Evolutionary conservation across 1,140 invertebrate species (phyloP), one percentile per base, ranked within the genome.

Genomic region (Drosophila ercepeae): DNA sequence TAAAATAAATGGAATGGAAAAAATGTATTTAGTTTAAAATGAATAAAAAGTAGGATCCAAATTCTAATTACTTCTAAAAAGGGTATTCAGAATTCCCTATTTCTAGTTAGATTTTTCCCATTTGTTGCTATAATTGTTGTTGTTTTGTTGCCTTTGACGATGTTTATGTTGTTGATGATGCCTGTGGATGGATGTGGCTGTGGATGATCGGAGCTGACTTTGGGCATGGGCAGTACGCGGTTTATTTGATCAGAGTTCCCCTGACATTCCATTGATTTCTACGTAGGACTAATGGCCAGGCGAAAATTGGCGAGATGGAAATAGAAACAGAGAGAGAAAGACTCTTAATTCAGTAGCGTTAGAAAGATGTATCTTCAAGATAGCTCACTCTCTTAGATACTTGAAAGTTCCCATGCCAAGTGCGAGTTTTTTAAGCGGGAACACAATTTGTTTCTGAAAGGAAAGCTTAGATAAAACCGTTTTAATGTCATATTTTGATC

Each of bases 181-280:
- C 55, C 63, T 51, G 58, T 36, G 50, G 46, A 49, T 49, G 25
- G n/a, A n/a, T n/a, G n/a, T n/a, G n/a, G n/a, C 4, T 49, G 46
- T n/a, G n/a, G n/a, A 67, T 45, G 46, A 67, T 68, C 64, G 21
- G 49, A 34, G 60, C 64, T 68, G 64, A 39, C 46, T 67, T 45
- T 65, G 59, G 60, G 61, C 72, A 68, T 60, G 54, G 53, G 44
- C 63, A 69, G 82, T 59, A 57, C 88, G 82, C 81, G 81, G 81
- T 88, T 81, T 75, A 81, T 81, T 84, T 84, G 81, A 86, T 88
- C 76, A 69, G 77, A 25, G 78, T 57, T 75, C 71, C 51, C 57
- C 78, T 78, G 46, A 68, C 76, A 84, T 84, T 86, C 76, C 81
- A 88, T 73, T 67, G 71, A 75, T 57, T 64, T 73, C 63, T 75